phyloP scores from a whole-genome alignment of 2,797 vertebrate species.

The Yasuhikotakia modesta region DNA sequence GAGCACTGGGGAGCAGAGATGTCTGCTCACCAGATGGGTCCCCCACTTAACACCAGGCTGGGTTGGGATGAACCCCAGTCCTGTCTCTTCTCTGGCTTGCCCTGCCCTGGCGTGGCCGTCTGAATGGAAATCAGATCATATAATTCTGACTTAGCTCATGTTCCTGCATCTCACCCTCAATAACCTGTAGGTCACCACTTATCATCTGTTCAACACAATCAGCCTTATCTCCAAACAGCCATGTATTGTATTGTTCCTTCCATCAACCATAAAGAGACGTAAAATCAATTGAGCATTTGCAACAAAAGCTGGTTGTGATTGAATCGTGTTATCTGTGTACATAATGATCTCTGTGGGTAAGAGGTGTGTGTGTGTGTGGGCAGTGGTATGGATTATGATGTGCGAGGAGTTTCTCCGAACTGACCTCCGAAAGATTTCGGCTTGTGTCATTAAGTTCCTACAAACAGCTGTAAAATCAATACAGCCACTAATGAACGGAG shows the following conservation, averaged over 20 bases:
- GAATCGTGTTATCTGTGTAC: conserved; percentile 25
- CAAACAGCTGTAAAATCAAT: conserved; percentile 38
- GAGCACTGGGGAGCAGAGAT: conserved; percentile 45
- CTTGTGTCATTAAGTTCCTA: conserved; percentile 39
- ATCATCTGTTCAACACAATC: conserved; percentile 50
- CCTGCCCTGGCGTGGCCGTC: conserved; percentile 38
- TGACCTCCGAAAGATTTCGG: conserved; percentile 53
- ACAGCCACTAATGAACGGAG: conserved; percentile 7
- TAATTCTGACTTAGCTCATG: conserved; percentile 14
- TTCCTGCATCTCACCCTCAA: conserved; percentile 16
- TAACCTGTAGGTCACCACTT: conserved; percentile 43
- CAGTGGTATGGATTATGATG: conserved; percentile 43
- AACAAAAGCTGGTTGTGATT: conserved; percentile 47
- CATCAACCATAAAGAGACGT: conserved; percentile 50
- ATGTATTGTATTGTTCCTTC: conserved; percentile 26
- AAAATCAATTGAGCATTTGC: conserved; percentile 54
- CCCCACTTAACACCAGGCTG: conserved; percentile 51
- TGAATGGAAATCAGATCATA: conserved; percentile 52
- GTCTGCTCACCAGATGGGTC: conserved; percentile 57
- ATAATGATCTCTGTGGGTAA: conserved; percentile 23
- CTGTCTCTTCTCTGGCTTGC: not conserved
- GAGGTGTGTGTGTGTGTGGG: conserved; percentile 30
- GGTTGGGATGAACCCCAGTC: conserved; percentile 13
- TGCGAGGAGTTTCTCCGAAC: conserved; percentile 43
- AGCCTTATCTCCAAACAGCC: conserved; percentile 53